Evolutionary conservation across 2,797 vertebrate genomes (phyloP).

Genomic region (Danio jaintianensis): DNA sequence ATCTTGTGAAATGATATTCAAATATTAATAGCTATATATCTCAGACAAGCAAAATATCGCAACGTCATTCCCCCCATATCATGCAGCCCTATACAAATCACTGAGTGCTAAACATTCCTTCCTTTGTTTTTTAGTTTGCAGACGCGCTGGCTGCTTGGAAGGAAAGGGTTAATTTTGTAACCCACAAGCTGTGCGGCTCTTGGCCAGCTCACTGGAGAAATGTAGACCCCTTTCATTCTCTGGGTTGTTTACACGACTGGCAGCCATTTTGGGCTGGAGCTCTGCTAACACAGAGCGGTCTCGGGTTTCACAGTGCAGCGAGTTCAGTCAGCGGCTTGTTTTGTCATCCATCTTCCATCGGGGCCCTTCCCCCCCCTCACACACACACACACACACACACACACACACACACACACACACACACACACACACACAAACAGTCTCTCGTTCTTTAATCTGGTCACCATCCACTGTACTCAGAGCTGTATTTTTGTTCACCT

Average conservation of each 20-base stretch:
- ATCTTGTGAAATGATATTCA: no score
- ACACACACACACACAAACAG: no score
- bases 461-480: conserved; percentile 48
- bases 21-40: no score
- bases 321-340: conserved; percentile 62
- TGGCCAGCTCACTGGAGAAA: conserved; percentile 65
- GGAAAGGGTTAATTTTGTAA: conserved; percentile 60
- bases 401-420: no score
- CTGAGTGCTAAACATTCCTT: neutral
- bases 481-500: conserved; percentile 33
- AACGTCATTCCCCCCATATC: no score
- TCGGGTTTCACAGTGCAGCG: conserved; percentile 63
- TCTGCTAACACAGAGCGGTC: conserved; percentile 62
- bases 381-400: conserved; percentile 7
- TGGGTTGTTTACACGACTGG: conserved; percentile 71
- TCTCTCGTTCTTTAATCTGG: conserved; percentile 54
- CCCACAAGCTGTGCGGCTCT: conserved; percentile 49
- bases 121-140: conserved; percentile 20
- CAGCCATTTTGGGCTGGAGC: conserved; percentile 70
- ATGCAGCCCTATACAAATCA: neutral
- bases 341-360: conserved; percentile 61
- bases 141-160: conserved; percentile 1
- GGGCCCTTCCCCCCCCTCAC: conserved; percentile 41
- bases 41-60: no score
- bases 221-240: conserved; percentile 67